A percentile compares a stretch with the other conserved stretches of the same genome.
phyloP scores from a whole-genome alignment of 1,140 invertebrate species.

The Lepidotrigona ventralis region DNA sequence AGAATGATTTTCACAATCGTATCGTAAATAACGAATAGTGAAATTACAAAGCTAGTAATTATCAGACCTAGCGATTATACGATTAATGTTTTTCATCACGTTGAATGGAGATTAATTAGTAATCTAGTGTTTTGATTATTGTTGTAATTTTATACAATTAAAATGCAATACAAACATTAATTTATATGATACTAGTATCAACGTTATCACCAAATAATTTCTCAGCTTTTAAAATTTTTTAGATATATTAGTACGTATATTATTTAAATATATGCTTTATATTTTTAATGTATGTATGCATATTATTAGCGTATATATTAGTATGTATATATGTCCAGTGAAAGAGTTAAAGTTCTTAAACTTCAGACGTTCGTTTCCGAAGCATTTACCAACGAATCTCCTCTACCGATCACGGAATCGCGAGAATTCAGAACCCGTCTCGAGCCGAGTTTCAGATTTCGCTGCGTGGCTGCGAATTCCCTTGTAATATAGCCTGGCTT shows the following conservation, averaged over 20 bases:
- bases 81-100: neutral
- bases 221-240: neutral
- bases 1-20: too few relatives aligned
- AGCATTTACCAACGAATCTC: neutral
- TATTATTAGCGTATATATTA: too few relatives aligned
- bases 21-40: neutral
- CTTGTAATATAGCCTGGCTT: constrained; percentile 41
- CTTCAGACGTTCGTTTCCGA: neutral
- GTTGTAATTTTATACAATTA: too few relatives aligned
- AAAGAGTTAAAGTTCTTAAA: neutral
- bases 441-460: constrained; percentile 50
- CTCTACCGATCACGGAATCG: neutral
- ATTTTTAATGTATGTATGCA: too few relatives aligned
- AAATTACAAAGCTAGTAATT: neutral
- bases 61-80: neutral
- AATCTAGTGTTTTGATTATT: too few relatives aligned
- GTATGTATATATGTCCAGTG: neutral
- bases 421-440: neutral
- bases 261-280: too few relatives aligned
- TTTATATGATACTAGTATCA: neutral
- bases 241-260: too few relatives aligned
- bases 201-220: neutral
- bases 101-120: too few relatives aligned
- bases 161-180: neutral
- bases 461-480: constrained; percentile 27